Conservation (phyloP, 2,113 vertebrate genomes). For the Neolamprologus kungweensis region DNA sequence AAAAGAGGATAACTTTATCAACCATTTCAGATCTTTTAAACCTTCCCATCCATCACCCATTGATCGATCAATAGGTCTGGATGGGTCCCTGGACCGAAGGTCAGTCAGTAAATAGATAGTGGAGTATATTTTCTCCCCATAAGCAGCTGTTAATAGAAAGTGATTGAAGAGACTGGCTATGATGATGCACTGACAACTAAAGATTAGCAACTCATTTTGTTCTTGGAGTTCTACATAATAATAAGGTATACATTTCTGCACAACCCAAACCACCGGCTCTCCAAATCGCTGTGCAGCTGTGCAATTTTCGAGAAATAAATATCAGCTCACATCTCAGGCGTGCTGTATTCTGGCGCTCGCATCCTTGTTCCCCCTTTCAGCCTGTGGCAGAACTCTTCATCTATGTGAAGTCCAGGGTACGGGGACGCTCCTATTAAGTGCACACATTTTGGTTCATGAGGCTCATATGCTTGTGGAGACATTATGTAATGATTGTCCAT, state of each 20-base stretch:
- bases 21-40: neutral
- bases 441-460: neutral
- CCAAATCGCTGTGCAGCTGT: neutral
- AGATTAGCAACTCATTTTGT: neutral
- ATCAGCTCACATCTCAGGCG: conserved; percentile 81
- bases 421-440: conserved; percentile 81
- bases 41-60: neutral
- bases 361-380: conserved; percentile 89
- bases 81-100: neutral
- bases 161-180: neutral
- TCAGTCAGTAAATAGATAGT: neutral
- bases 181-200: neutral
- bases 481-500: neutral
- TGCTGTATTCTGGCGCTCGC: conserved; percentile 84
- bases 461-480: neutral
- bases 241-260: neutral
- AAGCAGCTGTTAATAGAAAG: neutral
- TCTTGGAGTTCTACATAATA: neutral
- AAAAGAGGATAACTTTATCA: neutral
- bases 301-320: neutral
- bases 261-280: neutral
- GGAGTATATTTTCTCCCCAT: neutral
- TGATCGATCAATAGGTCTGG: neutral
- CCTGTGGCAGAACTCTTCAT: conserved; percentile 89
- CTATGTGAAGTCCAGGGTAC: conserved; percentile 88